phyloP scores from a whole-genome alignment of 2,113 vertebrate genomes.

The Sclerurus mexicanus region DNA sequence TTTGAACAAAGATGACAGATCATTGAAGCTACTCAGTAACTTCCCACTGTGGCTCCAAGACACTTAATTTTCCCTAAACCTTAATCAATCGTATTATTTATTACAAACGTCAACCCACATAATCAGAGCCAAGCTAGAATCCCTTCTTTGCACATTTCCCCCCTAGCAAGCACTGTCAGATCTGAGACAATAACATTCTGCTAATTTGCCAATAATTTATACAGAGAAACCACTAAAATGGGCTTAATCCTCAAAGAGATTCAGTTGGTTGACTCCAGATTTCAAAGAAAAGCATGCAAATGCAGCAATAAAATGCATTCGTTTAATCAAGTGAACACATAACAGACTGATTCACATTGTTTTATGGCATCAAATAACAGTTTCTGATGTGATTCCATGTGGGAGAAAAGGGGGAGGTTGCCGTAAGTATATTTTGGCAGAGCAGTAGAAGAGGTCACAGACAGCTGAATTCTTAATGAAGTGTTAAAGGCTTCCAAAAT shows the following conservation, averaged over 20 bases:
- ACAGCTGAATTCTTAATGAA: conserved; percentile 28
- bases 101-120: neutral
- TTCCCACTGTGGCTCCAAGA: neutral
- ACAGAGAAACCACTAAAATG: conserved; percentile 35
- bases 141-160: neutral
- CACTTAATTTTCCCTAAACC: neutral
- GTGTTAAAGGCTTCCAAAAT: conserved; percentile 54
- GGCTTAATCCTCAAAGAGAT: conserved; percentile 65
- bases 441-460: conserved; percentile 34
- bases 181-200: neutral
- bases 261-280: conserved; percentile 47
- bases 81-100: neutral
- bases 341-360: conserved; percentile 49
- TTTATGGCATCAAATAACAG: conserved; percentile 56
- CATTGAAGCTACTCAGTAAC: neutral
- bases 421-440: conserved; percentile 56
- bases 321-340: conserved; percentile 65
- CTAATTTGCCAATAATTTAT: conserved; percentile 53
- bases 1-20: neutral
- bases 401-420: conserved; percentile 6
- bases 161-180: neutral
- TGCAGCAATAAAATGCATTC: conserved; percentile 58
- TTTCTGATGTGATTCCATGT: conserved; percentile 23
- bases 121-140: neutral
- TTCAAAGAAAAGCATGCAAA: conserved; percentile 52